phyloP scores from a whole-genome alignment of 1,140 invertebrate species.

The Cydia pomonella region DNA sequence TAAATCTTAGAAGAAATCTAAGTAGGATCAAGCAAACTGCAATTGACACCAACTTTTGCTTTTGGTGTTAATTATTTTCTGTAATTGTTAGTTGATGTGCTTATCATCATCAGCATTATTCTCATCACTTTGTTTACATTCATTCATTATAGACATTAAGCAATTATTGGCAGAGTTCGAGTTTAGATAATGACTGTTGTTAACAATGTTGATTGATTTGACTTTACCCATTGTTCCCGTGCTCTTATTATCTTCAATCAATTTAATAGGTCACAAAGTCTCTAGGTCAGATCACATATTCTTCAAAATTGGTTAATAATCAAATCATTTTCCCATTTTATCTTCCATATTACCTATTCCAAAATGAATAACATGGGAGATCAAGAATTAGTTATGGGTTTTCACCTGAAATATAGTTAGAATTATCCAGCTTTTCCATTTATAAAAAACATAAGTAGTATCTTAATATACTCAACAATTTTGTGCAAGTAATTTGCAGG shows the following conservation, averaged over 20 bases:
- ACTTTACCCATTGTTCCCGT: conserved; percentile 31
- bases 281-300: background rate
- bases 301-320: background rate
- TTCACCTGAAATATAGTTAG: too few species aligned
- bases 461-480: too few species aligned
- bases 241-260: conserved; percentile 38
- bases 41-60: conserved; percentile 59
- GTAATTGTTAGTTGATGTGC: conserved; percentile 3
- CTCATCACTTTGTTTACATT: background rate
- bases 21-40: conserved; percentile 62
- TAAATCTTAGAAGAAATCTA: conserved; percentile 34
- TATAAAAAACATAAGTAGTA: too few species aligned
- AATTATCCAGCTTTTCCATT: too few species aligned
- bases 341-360: too few species aligned
- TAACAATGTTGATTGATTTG: conserved; percentile 35
- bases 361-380: too few species aligned
- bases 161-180: conserved; percentile 42
- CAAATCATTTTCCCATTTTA: background rate
- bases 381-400: too few species aligned
- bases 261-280: conserved; percentile 33
- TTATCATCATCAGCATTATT: background rate
- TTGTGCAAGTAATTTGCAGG: background rate
- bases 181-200: conserved; percentile 8
- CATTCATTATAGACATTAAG: conserved; percentile 36
- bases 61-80: conserved; percentile 2